phyloP scores from a whole-genome alignment of 30 jellyfish, hydroid and myxozoan genomes.

The Hydractinia echinata region DNA sequence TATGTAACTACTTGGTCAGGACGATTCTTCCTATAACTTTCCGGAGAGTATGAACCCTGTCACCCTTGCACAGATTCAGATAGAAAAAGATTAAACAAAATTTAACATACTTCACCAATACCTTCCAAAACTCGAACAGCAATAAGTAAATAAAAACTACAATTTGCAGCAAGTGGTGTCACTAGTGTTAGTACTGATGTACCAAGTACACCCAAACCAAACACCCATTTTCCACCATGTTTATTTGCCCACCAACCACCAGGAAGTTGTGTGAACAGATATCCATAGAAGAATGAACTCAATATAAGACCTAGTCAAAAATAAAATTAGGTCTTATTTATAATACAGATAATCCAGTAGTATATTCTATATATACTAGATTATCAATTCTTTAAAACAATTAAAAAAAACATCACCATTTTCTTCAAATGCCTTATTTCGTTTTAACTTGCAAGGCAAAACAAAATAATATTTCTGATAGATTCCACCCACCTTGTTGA shows the following conservation, averaged over 20 bases:
- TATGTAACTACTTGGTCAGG: no score
- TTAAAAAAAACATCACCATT: not conserved
- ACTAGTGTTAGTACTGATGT: slow-evolving; percentile 65
- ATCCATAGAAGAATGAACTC: slow-evolving; percentile 87
- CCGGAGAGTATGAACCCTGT: no score
- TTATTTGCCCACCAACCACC: slow-evolving; percentile 63
- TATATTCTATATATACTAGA: not conserved
- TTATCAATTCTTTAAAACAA: not conserved
- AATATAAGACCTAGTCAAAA: slow-evolving; percentile 63
- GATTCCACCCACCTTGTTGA: slow-evolving; percentile 45
- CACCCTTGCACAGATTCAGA: no score
- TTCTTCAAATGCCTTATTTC: not conserved
- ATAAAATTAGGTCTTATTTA: not conserved
- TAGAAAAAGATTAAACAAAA: not conserved
- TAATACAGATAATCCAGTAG: not conserved
- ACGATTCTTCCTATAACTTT: no score
- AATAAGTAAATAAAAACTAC: slow-evolving; percentile 42
- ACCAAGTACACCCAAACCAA: slow-evolving; percentile 70
- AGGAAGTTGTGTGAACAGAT: slow-evolving; percentile 65
- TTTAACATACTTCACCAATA: slow-evolving; percentile 64
- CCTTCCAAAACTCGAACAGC: slow-evolving; percentile 74
- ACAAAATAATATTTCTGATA: no score
- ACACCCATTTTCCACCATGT: slow-evolving; percentile 78
- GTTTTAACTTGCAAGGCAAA: not conserved
- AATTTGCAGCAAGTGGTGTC: slow-evolving; percentile 86